phyloP scores from a whole-genome alignment of 1,140 invertebrate species.

The Panulirus ornatus region DNA sequence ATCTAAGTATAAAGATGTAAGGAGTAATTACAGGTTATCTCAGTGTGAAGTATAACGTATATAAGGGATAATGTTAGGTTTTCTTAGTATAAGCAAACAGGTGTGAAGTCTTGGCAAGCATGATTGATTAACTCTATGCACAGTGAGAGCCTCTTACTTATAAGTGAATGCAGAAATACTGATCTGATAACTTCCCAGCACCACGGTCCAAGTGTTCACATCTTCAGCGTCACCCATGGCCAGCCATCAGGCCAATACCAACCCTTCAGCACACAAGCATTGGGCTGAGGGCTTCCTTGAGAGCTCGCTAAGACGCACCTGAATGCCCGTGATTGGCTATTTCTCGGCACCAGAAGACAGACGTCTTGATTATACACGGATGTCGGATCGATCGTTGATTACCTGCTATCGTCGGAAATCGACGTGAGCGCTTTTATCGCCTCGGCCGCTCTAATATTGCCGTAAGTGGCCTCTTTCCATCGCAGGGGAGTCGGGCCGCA shows the following conservation, averaged over 20 bases:
- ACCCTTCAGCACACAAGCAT: slow-evolving; percentile 1
- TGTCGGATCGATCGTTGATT: slow-evolving; percentile 71
- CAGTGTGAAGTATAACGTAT: no score
- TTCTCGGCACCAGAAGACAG: slow-evolving; percentile 69
- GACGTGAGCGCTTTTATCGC: slow-evolving; percentile 58
- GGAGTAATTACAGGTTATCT: no score
- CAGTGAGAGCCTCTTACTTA: no score
- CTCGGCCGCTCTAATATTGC: slow-evolving; percentile 66
- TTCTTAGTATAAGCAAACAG: no score
- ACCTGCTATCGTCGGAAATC: slow-evolving; percentile 43
- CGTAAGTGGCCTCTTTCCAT: slow-evolving; percentile 64
- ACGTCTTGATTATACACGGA: slow-evolving; percentile 71
- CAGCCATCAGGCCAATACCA: neutral
- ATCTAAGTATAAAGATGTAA: no score
- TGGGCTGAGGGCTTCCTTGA: neutral
- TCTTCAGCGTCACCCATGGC: neutral
- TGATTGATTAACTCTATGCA: no score
- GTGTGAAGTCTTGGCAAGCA: no score
- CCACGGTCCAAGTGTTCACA: slow-evolving; percentile 5
- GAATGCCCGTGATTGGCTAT: slow-evolving; percentile 69
- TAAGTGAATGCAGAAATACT: no score
- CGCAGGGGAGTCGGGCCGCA: slow-evolving; percentile 4
- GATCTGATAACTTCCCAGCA: no score
- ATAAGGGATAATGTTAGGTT: no score
- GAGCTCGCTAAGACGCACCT: neutral